Percentiles rank a stretch among this genome's conserved stretches.
Conservation (phyloP, 2,888 invertebrate genomes). For the Unio delphinus region DNA sequence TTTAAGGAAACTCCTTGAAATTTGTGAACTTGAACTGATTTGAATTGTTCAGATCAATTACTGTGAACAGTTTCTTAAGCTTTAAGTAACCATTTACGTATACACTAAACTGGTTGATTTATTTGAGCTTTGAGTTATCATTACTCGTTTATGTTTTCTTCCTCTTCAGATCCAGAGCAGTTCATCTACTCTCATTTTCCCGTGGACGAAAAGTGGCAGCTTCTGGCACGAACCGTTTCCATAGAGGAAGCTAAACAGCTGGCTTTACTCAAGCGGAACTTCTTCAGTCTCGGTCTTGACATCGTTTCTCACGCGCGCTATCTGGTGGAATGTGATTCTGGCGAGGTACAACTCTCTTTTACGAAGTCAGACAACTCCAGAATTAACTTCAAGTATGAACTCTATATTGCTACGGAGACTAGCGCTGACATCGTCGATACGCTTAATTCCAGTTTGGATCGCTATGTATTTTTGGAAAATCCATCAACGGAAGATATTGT, state of each 20-base stretch:
- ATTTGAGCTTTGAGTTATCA: no score
- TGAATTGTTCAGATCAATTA: no score
- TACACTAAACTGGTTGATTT: no score
- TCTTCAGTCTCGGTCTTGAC: slow-evolving; percentile 41
- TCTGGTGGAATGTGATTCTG: slow-evolving; percentile 33
- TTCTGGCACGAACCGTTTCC: slow-evolving; percentile 45
- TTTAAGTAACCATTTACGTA: no score
- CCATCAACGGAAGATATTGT: slow-evolving; percentile 37
- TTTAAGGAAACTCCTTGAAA: no score
- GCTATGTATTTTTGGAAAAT: slow-evolving; percentile 52
- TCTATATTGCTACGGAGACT: slow-evolving; percentile 36
- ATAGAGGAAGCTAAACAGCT: slow-evolving; percentile 45
- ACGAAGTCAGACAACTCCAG: slow-evolving; percentile 30
- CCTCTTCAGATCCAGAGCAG: slow-evolving; percentile 43
- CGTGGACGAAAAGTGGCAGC: slow-evolving; percentile 52
- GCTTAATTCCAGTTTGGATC: slow-evolving; percentile 31
- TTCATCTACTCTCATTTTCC: slow-evolving; percentile 57
- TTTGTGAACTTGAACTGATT: no score
- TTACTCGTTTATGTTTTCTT: not conserved
- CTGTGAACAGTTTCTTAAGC: no score
- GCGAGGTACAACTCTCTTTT: slow-evolving; percentile 37
- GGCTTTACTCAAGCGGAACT: slow-evolving; percentile 46
- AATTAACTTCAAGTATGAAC: slow-evolving; percentile 44
- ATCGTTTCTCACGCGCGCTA: slow-evolving; percentile 40
- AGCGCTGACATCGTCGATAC: slow-evolving; percentile 31